Evolutionary conservation across 2,797 vertebrate species (phyloP).

Genomic region (Onychomys arenicola): DNA sequence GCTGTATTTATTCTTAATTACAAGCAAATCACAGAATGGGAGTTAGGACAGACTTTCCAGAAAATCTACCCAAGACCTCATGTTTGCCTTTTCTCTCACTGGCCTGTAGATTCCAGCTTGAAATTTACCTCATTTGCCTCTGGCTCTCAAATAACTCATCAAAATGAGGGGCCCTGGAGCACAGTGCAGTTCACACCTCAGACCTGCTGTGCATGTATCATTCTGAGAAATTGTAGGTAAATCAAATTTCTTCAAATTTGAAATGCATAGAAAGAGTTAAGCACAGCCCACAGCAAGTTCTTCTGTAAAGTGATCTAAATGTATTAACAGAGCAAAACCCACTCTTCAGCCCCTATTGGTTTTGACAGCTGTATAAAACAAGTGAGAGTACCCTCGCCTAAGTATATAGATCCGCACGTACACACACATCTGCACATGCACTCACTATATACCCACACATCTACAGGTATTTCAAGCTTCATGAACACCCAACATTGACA

Average conservation of each 20-base stretch:
- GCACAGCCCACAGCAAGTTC: not conserved
- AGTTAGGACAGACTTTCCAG: not conserved
- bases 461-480: not conserved
- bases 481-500: not conserved
- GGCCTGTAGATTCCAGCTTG: not conserved
- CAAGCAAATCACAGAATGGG: constrained; percentile 22
- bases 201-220: not conserved
- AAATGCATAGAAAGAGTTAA: not conserved
- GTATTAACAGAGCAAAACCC: constrained; percentile 52
- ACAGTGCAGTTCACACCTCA: not conserved
- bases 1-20: constrained; percentile 30
- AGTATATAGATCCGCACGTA: not conserved
- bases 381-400: not conserved
- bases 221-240: constrained; percentile 49
- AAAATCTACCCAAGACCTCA: not conserved
- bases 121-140: constrained; percentile 55
- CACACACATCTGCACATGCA: not conserved
- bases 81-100: not conserved
- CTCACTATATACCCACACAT: not conserved
- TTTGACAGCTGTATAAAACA: not conserved
- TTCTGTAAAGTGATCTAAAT: not conserved
- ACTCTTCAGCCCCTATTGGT: not conserved
- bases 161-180: not conserved
- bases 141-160: constrained; percentile 55
- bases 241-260: constrained; percentile 42